Evolutionary conservation across 2,113 vertebrate species (phyloP), one percentile per base, ranked within the genome.

Genomic region (Nibea coibor): DNA sequence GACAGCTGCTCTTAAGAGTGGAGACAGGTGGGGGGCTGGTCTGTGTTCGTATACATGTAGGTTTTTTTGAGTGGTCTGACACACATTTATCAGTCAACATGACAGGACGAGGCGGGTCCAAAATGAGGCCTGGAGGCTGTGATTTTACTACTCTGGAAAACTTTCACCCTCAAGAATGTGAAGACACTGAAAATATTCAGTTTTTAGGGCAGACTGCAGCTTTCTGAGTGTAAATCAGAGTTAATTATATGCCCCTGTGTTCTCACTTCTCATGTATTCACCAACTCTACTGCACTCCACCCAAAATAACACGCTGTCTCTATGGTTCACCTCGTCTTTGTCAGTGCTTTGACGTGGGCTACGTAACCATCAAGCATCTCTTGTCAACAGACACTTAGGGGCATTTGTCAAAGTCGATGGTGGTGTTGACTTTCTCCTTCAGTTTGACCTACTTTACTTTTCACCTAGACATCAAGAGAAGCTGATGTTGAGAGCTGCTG

Each of bases 1-100:
- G 22, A 81, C 86, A 91, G 85, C 83, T 92, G 87, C 80, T 67
- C 66, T 61, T 57, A 10, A 65, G 26, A 72, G 51, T 20, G 12
- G 7, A 57, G 51, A 75, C 75, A 78, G 66, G 75, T 72, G 56
- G 65, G 4, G 69, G 47, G 69, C 56, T 24, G 54, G 48, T 76
- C 47, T 42, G 16, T 24, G 14, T 31, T 19, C 10, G 45, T 28
- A 53, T 22, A 64, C 16, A 42, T 45, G 47, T 19, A 58, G 66
- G 42, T 35, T 64, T 73, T 24, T 58, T 3, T 45, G 35, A 48
- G 31, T 42, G 50, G 48, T 31, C 54, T 42, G 26, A 56, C 24
- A 4, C 62, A 76, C 31, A 72, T 81, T 73, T 26, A 84, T 85
- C 86, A 63, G 50, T 64, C 68, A 67, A 72, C 88, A 35, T 14